phyloP scores from a whole-genome alignment of 2,797 vertebrate species.

The Trachurus trachurus region DNA sequence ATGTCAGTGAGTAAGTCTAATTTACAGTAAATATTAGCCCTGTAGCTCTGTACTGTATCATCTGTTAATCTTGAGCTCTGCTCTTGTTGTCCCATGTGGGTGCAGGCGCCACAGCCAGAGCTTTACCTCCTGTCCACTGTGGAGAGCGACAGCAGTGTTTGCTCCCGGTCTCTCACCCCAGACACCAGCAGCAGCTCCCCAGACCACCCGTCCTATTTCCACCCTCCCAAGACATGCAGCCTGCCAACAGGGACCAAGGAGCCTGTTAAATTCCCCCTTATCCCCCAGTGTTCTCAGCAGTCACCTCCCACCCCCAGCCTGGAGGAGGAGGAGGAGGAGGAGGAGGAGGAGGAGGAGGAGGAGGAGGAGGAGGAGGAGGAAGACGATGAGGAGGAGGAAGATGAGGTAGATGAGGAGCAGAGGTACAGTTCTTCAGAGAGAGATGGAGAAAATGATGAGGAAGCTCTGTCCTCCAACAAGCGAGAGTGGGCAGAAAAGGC shows the following conservation, averaged over 20 bases:
- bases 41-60: background rate
- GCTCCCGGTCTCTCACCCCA: constrained; percentile 81
- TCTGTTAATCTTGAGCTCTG: background rate
- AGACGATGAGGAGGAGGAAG: too few relatives aligned
- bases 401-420: constrained; percentile 60
- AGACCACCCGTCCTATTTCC: constrained; percentile 71
- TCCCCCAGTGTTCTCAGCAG: constrained; percentile 78
- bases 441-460: constrained; percentile 67
- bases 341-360: constrained; percentile 56
- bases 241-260: constrained; percentile 77
- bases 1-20: background rate
- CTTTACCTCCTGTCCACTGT: constrained; percentile 90
- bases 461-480: constrained; percentile 60
- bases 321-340: constrained; percentile 70
- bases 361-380: constrained; percentile 66
- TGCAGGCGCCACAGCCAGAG: constrained; percentile 91
- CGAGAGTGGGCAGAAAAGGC: constrained; percentile 58
- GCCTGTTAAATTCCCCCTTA: constrained; percentile 78
- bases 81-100: background rate
- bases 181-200: constrained; percentile 80
- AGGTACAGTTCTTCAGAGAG: constrained; percentile 29
- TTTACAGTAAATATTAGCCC: background rate
- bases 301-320: constrained; percentile 68
- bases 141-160: constrained; percentile 83
- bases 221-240: constrained; percentile 71